phyloP scores from a whole-genome alignment of 1,140 invertebrate species.

The Drosophila subobscura region DNA sequence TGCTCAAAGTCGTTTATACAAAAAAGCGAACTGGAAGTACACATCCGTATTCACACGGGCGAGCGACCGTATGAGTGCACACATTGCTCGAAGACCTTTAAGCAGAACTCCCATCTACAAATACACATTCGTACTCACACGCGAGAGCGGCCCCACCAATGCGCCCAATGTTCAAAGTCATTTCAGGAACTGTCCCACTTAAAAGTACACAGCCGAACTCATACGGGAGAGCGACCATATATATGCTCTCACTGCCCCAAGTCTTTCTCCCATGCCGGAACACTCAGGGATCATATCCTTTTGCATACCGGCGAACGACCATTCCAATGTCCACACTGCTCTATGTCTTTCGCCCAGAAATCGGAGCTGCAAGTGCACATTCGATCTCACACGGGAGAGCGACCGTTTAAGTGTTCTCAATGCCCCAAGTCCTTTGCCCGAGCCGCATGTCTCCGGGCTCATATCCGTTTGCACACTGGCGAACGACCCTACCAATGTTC shows the following conservation, averaged over 20 bases:
- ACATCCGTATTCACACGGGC: constrained; percentile 19
- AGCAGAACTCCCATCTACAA: too few species aligned
- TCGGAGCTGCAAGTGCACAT: too few species aligned
- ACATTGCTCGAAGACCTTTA: neutral
- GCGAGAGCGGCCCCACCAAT: too few species aligned
- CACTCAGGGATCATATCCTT: neutral
- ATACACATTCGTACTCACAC: neutral
- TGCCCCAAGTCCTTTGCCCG: constrained; percentile 12
- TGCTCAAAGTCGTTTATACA: constrained; percentile 9
- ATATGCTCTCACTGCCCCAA: constrained; percentile 2
- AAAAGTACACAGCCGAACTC: too few species aligned
- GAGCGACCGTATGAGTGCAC: constrained; percentile 14
- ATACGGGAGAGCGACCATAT: too few species aligned
- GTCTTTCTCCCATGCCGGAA: too few species aligned
- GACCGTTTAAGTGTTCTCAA: constrained; percentile 10
- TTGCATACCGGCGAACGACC: constrained; percentile 8
- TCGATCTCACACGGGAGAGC: neutral
- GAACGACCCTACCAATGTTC: constrained; percentile 2
- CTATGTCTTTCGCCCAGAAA: neutral
- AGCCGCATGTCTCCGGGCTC: too few species aligned
- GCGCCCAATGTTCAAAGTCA: too few species aligned
- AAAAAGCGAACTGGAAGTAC: constrained; percentile 3
- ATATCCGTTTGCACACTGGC: constrained; percentile 7
- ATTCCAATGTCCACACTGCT: neutral
- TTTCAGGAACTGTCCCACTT: too few species aligned